A percentile compares a stretch with the other conserved stretches of the same genome.
Evolutionary conservation across 2,113 vertebrate genomes (phyloP).

Genomic region (Geothlypis trichas): DNA sequence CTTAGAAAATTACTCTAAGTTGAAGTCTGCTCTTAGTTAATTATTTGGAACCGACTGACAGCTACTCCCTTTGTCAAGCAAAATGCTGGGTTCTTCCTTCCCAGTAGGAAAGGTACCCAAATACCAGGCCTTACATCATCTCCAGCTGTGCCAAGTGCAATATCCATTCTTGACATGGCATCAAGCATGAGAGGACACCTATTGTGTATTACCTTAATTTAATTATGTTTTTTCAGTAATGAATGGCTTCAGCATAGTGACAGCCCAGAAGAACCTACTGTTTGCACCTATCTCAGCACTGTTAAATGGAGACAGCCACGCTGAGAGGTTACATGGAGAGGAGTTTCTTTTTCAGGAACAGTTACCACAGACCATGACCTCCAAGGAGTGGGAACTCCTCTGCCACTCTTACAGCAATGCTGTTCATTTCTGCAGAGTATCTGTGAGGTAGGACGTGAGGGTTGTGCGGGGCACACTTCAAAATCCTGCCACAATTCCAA

Average conservation of each 20-base stretch:
- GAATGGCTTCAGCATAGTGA: neutral
- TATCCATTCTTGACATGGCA: fast-evolving
- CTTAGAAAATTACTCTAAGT: neutral
- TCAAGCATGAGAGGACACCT: neutral
- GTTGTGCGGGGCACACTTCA: fast-evolving
- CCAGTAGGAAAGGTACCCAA: neutral
- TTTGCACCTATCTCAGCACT: neutral
- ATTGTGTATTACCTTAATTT: neutral
- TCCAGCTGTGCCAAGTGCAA: neutral
- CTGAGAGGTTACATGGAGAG: neutral
- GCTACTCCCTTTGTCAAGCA: neutral
- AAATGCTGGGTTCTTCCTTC: neutral
- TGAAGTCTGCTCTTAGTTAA: neutral
- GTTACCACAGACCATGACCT: neutral
- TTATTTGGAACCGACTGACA: neutral
- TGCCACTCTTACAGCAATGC: neutral
- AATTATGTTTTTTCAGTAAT: neutral
- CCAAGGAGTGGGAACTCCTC: neutral
- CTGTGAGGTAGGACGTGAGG: neutral
- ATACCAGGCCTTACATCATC: neutral
- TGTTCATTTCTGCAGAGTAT: neutral
- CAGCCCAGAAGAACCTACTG: neutral
- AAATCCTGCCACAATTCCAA: neutral
- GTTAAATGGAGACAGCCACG: fast-evolving
- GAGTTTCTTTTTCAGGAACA: neutral